phyloP scores from a whole-genome alignment of 2,888 invertebrate species.

The Odontothrips loti region DNA sequence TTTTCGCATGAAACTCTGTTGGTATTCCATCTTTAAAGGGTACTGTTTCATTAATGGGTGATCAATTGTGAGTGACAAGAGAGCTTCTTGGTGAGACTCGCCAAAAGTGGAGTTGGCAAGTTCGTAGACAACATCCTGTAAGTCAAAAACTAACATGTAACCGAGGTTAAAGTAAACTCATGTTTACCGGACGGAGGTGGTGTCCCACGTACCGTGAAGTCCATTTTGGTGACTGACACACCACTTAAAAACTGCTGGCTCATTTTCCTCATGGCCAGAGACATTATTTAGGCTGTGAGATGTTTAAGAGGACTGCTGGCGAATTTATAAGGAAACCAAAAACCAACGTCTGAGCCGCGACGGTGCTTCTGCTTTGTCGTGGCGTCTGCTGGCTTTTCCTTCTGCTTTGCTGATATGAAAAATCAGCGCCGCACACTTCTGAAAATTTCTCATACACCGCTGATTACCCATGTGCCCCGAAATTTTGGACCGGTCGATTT shows the following conservation, averaged over 20 bases:
- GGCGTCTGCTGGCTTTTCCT: background rate
- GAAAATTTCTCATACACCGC: background rate
- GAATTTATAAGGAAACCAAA: too few species aligned
- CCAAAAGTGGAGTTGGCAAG: background rate
- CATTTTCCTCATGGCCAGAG: background rate
- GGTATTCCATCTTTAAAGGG: background rate
- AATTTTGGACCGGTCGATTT: slow-evolving; percentile 12
- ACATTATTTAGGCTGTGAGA: background rate
- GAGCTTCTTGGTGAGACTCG: background rate
- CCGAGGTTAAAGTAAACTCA: background rate
- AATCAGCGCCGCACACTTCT: background rate
- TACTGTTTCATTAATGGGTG: background rate
- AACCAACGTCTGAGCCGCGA: background rate
- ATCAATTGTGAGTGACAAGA: background rate
- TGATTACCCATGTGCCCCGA: slow-evolving; percentile 4
- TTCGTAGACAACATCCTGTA: background rate
- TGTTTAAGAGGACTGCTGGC: too few species aligned
- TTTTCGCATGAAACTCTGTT: background rate
- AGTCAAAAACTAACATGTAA: background rate
- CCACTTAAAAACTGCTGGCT: background rate
- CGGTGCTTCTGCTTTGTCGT: background rate
- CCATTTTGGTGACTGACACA: slow-evolving; percentile 14
- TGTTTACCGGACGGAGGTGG: background rate
- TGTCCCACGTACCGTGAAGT: background rate
- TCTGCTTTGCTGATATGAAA: too few species aligned